Base-by-base conservation (phyloP, 2,888 invertebrate genomes). In the Oscheius onirici region DNA sequence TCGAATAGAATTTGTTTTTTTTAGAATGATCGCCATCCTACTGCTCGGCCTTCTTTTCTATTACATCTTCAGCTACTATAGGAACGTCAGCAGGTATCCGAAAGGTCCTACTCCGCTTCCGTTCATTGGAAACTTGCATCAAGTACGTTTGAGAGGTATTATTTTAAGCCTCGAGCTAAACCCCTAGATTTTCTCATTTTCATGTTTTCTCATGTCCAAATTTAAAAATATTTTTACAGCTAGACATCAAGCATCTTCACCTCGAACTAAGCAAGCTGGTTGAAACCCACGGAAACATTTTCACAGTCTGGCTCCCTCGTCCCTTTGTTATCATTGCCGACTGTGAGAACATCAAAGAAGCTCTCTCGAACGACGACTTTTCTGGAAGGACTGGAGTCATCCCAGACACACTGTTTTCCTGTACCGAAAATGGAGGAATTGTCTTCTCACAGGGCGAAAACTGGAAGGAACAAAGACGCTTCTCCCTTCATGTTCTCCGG, bases 251-350 rank as follows among this genome's bases (percentile, higher is more conserved):
- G 8, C 3, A 34, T 8, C 3, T 34, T 8, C 34, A 34, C 0
- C 34, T 34, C 8, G 34, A 34, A 3, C 34, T 34, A 8, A 8
- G 5, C 3, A 8, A 34, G 34, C 34, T 34, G 34, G 3, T 8
- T 20, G 76, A 83, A 70, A 69, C 60, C 11, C 82, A 82, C 55
- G 83, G 83, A 1, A 77, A 78, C 2, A 72, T 79, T 11, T 83
- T 73, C 67, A 83, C 83, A 1, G 17, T 83, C 6, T 83, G 76
- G 76, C 57, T 75, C 10, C 83, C 81, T 0, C 28, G 49, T 6
- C 80, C 79, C 0, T 55, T 60, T 22, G 71, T 83, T 0, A 69
- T 80, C 24, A 52, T 83, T 17, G 72, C 69, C 8, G 74, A 74
- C 52, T 83, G 75, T 55, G 78, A 81, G 10, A 61, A 72, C 20